phyloP scores from a whole-genome alignment of 2,797 vertebrate genomes.

The Cheirogaleus major region DNA sequence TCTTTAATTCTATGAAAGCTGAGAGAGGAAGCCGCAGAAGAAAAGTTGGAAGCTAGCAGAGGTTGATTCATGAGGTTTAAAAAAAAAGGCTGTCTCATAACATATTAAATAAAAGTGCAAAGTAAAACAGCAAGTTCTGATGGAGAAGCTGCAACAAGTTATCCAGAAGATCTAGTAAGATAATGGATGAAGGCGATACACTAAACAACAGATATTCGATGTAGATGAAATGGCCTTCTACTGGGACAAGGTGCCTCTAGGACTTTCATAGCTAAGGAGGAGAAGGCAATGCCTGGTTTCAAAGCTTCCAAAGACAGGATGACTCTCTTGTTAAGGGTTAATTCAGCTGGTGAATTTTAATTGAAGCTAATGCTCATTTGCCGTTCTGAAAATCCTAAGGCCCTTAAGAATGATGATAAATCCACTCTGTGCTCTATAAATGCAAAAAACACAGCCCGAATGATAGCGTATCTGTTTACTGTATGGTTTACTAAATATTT shows the following conservation, averaged over 20 bases:
- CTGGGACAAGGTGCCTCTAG: background rate
- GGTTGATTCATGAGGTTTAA: background rate
- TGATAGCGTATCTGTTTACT: background rate
- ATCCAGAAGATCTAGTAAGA: background rate
- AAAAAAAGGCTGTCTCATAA: background rate
- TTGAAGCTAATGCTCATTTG: background rate
- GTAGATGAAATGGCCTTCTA: background rate
- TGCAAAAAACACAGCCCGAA: background rate
- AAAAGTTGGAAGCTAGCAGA: background rate
- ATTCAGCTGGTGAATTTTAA: background rate
- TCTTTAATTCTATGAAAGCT: background rate
- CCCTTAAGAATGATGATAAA: background rate
- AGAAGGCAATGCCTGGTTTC: background rate
- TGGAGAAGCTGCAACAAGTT: background rate
- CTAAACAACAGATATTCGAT: background rate
- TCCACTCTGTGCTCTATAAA: background rate
- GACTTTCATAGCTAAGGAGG: background rate
- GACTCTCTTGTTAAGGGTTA: background rate
- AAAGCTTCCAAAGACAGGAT: background rate
- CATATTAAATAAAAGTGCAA: background rate
- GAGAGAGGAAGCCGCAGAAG: background rate
- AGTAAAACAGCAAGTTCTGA: background rate
- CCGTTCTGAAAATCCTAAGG: background rate
- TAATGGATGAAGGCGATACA: background rate
- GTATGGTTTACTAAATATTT: background rate